phyloP scores from a whole-genome alignment of 1,140 invertebrate genomes.

The Stegodyphus mimosarum region DNA sequence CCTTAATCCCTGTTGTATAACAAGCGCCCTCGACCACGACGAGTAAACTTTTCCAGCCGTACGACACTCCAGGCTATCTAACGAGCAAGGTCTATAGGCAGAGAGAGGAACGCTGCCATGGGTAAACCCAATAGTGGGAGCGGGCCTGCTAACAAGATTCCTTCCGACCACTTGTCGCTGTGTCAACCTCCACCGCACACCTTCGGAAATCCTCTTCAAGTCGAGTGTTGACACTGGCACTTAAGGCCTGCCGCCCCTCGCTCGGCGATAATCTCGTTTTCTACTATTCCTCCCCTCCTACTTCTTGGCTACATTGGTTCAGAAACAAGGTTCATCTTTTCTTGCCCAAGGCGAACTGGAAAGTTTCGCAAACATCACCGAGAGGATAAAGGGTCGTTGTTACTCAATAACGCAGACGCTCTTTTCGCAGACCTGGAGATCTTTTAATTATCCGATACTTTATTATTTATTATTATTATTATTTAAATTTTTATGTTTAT shows the following conservation, averaged over 20 bases:
- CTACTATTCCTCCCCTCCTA: not conserved
- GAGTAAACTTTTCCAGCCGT: conserved; percentile 15
- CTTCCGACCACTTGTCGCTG: conserved; percentile 47
- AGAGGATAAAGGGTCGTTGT: not conserved
- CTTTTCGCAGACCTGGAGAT: too few species aligned
- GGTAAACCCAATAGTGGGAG: not conserved
- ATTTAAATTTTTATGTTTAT: too few species aligned
- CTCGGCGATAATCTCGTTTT: not conserved
- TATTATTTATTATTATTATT: too few species aligned
- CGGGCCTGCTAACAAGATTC: conserved; percentile 28
- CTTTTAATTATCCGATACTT: too few species aligned
- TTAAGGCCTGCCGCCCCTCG: not conserved
- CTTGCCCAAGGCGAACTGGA: not conserved
- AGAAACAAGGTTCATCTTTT: conserved; percentile 23
- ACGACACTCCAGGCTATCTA: conserved; percentile 8
- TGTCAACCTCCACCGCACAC: conserved; percentile 42
- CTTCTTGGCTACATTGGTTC: not conserved
- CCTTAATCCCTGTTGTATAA: conserved; percentile 39
- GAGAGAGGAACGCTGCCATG: not conserved
- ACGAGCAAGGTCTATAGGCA: conserved; percentile 13
- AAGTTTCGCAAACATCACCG: not conserved
- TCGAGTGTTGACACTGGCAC: conserved; percentile 48
- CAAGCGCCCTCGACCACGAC: conserved; percentile 4
- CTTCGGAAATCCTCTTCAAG: conserved; percentile 44
- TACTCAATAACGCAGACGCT: too few species aligned